These are phyloP conservation scores for Pogoniulus pusillus DNA, from an alignment of 2,797 vertebrate genomes.

Conservation along the genomic window DNA sequence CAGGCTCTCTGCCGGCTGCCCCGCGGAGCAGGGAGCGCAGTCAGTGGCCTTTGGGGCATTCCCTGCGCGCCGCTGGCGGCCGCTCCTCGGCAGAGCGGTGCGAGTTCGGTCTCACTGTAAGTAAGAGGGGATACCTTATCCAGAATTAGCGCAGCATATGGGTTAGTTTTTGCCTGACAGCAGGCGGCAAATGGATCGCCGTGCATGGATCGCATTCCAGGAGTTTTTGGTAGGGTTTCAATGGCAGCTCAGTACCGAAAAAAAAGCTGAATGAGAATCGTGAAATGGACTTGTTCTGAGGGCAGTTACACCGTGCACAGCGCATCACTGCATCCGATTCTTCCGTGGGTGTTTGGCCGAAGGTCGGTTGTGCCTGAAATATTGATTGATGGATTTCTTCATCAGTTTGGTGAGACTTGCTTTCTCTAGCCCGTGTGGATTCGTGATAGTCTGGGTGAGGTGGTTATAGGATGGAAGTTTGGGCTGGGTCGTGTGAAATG, in stretches of 20 bases:
- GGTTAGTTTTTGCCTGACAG: background rate
- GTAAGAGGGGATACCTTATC: rapidly evolving
- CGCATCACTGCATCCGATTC: rapidly evolving
- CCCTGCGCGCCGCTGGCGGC: background rate
- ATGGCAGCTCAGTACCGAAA: background rate
- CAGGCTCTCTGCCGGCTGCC: background rate
- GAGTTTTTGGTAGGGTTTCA: background rate
- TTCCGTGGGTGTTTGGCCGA: background rate
- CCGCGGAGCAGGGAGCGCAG: background rate
- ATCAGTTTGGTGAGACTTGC: background rate
- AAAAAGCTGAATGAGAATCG: background rate
- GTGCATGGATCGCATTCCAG: rapidly evolving
- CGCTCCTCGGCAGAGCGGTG: too few relatives aligned
- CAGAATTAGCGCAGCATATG: rapidly evolving
- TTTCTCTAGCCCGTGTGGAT: background rate
- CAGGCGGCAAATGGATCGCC: rapidly evolving
- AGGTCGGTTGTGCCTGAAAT: background rate
- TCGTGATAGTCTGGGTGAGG: background rate
- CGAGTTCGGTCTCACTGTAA: background rate
- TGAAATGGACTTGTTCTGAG: background rate
- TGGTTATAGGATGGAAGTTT: background rate
- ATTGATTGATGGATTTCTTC: background rate
- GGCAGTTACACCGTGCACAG: background rate
- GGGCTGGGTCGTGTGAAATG: background rate
- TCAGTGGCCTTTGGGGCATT: background rate